Evolutionary conservation across 2,797 vertebrate genomes (phyloP).

Genomic region (Sylvia borin): DNA sequence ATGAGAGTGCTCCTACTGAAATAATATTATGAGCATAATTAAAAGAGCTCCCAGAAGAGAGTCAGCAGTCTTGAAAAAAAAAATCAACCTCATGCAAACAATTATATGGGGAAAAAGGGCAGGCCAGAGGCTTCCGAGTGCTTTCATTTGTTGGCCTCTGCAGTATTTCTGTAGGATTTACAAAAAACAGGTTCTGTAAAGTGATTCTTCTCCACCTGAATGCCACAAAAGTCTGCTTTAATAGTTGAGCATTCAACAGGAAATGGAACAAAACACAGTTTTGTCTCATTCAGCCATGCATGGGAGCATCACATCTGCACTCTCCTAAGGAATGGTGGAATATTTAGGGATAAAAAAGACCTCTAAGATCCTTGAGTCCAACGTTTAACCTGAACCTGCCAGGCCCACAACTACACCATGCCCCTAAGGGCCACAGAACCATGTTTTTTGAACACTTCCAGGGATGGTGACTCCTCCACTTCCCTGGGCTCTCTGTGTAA

Average conservation of each 20-base stretch:
- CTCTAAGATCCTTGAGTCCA: neutral
- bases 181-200: neutral
- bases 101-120: neutral
- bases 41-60: conserved; percentile 60
- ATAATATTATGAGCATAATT: conserved; percentile 49
- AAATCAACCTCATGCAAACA: neutral
- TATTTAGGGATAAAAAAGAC: neutral
- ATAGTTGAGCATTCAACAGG: neutral
- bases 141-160: neutral
- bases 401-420: neutral
- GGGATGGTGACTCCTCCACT: neutral
- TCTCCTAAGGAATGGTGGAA: neutral
- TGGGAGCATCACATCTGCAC: neutral
- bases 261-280: neutral
- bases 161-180: neutral
- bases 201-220: neutral
- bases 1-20: conserved; percentile 47
- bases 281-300: neutral
- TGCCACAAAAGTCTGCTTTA: neutral
- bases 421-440: too few relatives aligned
- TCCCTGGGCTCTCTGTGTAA: neutral
- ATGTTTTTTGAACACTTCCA: neutral
- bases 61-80: neutral
- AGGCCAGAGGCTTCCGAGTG: neutral
- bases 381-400: neutral